Evolutionary conservation across 2,113 vertebrate genomes (phyloP), one percentile per base, ranked within the genome.

Genomic region (Crocuta crocuta): DNA sequence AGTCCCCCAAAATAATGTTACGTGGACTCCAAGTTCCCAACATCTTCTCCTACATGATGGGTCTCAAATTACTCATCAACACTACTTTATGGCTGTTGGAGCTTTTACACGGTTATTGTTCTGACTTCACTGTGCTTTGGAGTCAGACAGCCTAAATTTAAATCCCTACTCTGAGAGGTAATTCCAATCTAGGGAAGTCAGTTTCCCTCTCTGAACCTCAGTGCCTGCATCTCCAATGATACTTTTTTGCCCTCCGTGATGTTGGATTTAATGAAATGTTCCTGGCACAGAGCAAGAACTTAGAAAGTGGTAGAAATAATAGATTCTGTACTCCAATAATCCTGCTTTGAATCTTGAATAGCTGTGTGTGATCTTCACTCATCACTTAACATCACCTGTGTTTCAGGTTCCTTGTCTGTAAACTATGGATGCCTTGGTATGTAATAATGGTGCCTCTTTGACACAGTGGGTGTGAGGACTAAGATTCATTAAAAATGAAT

Each of bases 321-420:
- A 74, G 45, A 71, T 45, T 82, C 78, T 79, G 15, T 66, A 93
- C 39, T 68, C 63, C 61, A n/a, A 50, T 68, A 78, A 91, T 66
- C 15, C 43, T 82, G n/a, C 45, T 71, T 89, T 89, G n/a, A 95
- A 89, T 66, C 55, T 63, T 84, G 13, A 96, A 39, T n/a, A 74
- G 31, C 21, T 73, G 13, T 74, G 2, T 76, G 16, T 93, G 24
- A 33, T 53, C 23, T 80, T 74, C 78, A 84, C 55, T 55, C 28
- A 84, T 35, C 63, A 92, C 19, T 68, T 94, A 76, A 53, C 8
- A 33, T 43, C 31, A 28, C 61, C 8, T 80, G 81, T 43, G 10
- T 94, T 85, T 39, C 68, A 82, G 33, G 35, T 86, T 95, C 35
- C 61, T 95, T n/a, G 58, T 23, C 21, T 61, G 58, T 61, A 61